Conservation (phyloP, 2,888 invertebrate species). For the Acanthoscelides obtectus region DNA sequence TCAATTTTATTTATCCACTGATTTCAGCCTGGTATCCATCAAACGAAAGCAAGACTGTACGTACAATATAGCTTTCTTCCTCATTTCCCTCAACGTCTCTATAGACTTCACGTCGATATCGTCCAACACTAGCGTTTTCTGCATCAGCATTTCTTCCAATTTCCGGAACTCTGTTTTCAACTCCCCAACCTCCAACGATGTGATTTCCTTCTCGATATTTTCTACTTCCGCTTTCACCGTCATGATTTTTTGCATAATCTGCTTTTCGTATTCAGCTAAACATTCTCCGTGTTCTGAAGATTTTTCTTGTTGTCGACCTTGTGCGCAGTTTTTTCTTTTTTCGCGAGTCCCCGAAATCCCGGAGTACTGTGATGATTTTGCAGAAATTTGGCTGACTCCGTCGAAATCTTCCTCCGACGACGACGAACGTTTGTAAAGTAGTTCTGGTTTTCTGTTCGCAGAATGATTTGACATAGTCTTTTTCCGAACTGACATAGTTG, state of each 20-base stretch:
- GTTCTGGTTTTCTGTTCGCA: neutral
- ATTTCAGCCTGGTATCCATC: slow-evolving; percentile 3
- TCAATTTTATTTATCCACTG: neutral
- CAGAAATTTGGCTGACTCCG: neutral
- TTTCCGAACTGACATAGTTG: neutral
- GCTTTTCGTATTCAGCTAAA: slow-evolving; percentile 4
- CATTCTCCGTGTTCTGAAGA: neutral
- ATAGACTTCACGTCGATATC: slow-evolving; percentile 13
- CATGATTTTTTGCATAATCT: slow-evolving; percentile 2
- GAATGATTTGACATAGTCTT: neutral
- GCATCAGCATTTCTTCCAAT: slow-evolving; percentile 18
- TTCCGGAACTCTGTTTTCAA: slow-evolving; percentile 9
- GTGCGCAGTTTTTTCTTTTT: no score
- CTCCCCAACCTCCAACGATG: slow-evolving; percentile 1
- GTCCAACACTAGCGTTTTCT: slow-evolving; percentile 17
- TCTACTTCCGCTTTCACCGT: slow-evolving; percentile 2
- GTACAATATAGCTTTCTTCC: slow-evolving; percentile 14
- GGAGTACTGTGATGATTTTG: neutral
- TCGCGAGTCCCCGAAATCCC: neutral
- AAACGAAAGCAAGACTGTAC: slow-evolving; percentile 8
- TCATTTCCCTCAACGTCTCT: slow-evolving; percentile 9
- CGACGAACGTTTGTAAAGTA: neutral
- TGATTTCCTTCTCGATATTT: slow-evolving; percentile 5
- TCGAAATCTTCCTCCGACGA: neutral
- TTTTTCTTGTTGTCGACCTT: neutral